Evolutionary conservation across 1,140 invertebrate species (phyloP).

Genomic region (Wiebesia pumilae): DNA sequence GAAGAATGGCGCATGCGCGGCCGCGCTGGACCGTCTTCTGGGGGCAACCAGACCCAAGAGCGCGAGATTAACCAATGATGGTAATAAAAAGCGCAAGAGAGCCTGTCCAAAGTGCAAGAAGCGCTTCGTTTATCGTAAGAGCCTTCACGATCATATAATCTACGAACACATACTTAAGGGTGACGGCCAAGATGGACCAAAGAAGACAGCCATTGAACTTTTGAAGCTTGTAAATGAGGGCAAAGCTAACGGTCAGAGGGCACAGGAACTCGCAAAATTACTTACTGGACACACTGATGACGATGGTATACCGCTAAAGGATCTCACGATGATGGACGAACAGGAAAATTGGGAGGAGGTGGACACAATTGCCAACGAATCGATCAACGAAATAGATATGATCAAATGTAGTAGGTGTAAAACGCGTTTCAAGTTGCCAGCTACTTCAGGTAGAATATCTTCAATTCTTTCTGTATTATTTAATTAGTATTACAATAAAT

Average conservation of each 20-base stretch:
- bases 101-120: constrained; percentile 39
- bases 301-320: neutral
- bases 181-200: constrained; percentile 7
- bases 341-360: neutral
- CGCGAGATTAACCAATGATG: neutral
- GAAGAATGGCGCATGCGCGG: neutral
- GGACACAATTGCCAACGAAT: neutral
- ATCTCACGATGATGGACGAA: constrained; percentile 16
- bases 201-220: constrained; percentile 12
- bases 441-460: neutral
- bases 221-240: constrained; percentile 1
- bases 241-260: neutral
- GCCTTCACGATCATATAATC: constrained; percentile 40
- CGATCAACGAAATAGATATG: neutral
- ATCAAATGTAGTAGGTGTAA: constrained; percentile 34
- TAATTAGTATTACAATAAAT: neutral
- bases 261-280: neutral
- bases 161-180: constrained; percentile 28
- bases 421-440: neutral
- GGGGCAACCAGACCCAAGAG: neutral
- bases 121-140: constrained; percentile 10
- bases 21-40: neutral
- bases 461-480: neutral
- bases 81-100: neutral
- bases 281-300: neutral